phyloP scores from a whole-genome alignment of 1,140 invertebrate genomes.

The Bombus impatiens region DNA sequence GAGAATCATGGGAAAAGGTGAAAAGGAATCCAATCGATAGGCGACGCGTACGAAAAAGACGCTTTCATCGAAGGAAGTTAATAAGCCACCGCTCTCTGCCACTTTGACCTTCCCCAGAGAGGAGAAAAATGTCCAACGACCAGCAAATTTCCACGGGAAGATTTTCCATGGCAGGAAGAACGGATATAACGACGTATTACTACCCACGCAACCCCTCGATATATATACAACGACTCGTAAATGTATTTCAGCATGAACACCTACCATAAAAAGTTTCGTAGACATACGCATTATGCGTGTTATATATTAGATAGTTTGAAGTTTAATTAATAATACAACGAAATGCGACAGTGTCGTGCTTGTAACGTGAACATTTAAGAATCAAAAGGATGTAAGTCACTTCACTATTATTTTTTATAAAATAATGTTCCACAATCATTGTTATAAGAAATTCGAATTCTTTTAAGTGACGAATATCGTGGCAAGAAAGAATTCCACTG shows the following conservation, averaged over 20 bases:
- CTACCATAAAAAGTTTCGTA: background rate
- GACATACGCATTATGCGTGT: no score
- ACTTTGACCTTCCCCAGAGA: slow-evolving; percentile 39
- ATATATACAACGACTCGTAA: background rate
- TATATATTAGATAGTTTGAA: no score
- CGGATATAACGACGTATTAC: slow-evolving; percentile 62
- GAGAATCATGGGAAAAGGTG: slow-evolving; percentile 21
- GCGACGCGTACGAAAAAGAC: slow-evolving; percentile 33
- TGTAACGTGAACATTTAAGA: no score
- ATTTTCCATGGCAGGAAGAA: slow-evolving; percentile 36
- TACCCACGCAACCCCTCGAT: slow-evolving; percentile 32
- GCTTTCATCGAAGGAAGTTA: slow-evolving; percentile 54
- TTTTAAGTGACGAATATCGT: no score
- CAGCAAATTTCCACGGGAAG: slow-evolving; percentile 44
- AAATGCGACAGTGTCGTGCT: no score
- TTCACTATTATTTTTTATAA: no score
- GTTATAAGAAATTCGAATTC: no score
- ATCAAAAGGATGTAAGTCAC: rapidly evolving
- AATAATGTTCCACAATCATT: no score
- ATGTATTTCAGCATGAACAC: background rate
- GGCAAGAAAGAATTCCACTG: no score
- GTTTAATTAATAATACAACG: no score
- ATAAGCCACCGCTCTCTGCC: slow-evolving; percentile 45
- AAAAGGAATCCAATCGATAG: slow-evolving; percentile 41
- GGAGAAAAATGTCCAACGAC: slow-evolving; percentile 50